Percentiles rank a stretch among this genome's conserved stretches.
phyloP scores from a whole-genome alignment of 2,888 invertebrate genomes.

The Sarcophaga carnaria region DNA sequence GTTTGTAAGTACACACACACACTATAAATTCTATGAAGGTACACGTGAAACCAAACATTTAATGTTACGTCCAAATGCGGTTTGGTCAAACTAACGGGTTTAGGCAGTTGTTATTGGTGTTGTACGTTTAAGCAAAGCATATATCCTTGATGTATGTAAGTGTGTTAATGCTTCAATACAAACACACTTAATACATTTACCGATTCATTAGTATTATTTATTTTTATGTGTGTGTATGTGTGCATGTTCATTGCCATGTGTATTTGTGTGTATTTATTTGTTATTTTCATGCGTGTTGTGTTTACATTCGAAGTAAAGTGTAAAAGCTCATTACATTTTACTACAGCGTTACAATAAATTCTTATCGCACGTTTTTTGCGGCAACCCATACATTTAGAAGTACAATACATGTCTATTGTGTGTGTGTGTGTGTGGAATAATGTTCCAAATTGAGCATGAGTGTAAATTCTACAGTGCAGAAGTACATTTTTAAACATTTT shows the following conservation, averaged over 20 bases:
- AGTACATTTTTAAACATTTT: slow-evolving; percentile 9
- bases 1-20: background rate
- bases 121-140: too few relatives aligned
- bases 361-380: slow-evolving; percentile 63
- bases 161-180: slow-evolving; percentile 11
- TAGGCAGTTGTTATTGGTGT: too few relatives aligned
- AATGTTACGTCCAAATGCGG: too few relatives aligned
- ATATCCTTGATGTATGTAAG: too few relatives aligned
- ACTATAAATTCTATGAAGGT: too few relatives aligned
- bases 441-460: too few relatives aligned
- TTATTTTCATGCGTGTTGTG: background rate
- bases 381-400: slow-evolving; percentile 39
- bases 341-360: slow-evolving; percentile 64
- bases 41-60: too few relatives aligned
- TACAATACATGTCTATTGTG: background rate
- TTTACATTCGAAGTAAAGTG: slow-evolving; percentile 53
- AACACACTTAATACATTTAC: too few relatives aligned
- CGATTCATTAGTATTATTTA: too few relatives aligned
- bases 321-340: slow-evolving; percentile 67
- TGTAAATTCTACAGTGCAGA: too few relatives aligned
- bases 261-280: background rate
- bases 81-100: too few relatives aligned
- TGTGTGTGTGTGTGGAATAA: background rate
- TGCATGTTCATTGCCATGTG: background rate
- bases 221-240: too few relatives aligned